Base-by-base conservation (phyloP, 2,113 vertebrate species). In the Bubo bubo region DNA sequence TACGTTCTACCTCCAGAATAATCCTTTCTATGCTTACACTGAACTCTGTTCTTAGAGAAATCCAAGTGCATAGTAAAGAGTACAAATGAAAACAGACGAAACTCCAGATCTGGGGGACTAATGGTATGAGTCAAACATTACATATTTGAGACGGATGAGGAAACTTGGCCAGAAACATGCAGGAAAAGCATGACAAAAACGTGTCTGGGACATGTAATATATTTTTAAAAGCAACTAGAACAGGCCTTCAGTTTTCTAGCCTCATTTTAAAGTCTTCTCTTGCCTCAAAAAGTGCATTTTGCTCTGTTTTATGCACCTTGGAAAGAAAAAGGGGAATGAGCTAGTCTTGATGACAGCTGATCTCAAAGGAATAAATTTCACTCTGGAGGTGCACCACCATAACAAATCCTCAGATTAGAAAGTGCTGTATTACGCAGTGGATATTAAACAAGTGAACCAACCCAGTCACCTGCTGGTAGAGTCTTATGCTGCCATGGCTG, bases 1-100 rank as follows among this genome's bases (percentile, higher is more conserved):
- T 99, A 98, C 1, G 96, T 87, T 80, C 75, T 64, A 34, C 71
- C 85, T 37, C 68, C 90, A 60, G 26, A 87, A 58, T n/a, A 30
- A 89, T 23, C 52, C 15, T 77, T 79, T n/a, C 43, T 59, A 30
- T 77, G 58, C 56, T 67, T 63, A 41, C 41, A 53, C 47, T 19
- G 27, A 81, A 39, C 41, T 89, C 56, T 52, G 87, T 49, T 60
- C 59, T 67, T 53, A 50, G 34, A 63, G 35, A 83, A 88, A 68
- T 19, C 59, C 45, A 58, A 76, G 74, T 11, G 12, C 4, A 2
- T 56, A 45, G 52, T 4, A 60, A 90, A 59, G 34, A 17, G 9
- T 7, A 53, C n/a, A 72, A 58, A 77, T 14, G 21, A 82, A 93
- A 77, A 1, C 19, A 79, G 17, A 27, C 22, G 43, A 56, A 77